phyloP scores from a whole-genome alignment of 1,140 invertebrate genomes.

The Chironomus striatipennis region DNA sequence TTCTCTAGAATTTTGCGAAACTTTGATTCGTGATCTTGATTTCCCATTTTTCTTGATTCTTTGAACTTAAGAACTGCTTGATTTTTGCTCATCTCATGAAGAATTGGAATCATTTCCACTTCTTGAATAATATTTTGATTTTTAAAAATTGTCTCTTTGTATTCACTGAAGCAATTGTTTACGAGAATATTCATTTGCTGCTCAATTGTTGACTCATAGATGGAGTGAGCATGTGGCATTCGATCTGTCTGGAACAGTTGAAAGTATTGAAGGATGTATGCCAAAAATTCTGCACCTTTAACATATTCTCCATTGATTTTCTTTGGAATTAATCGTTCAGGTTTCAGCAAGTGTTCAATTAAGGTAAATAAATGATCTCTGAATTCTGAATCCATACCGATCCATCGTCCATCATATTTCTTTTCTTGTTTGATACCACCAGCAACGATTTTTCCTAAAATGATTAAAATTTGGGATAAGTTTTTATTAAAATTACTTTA shows the following conservation, averaged over 20 bases:
- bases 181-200: neutral
- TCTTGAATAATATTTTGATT: neutral
- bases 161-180: neutral
- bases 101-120: neutral
- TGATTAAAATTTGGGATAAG: too few relatives aligned
- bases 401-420: neutral
- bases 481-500: too few relatives aligned
- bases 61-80: neutral
- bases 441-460: too few relatives aligned
- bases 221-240: neutral
- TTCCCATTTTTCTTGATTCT: neutral
- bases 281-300: neutral
- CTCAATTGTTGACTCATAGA: neutral
- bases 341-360: neutral
- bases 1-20: neutral
- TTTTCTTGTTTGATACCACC: too few relatives aligned
- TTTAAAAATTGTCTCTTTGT: neutral
- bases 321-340: neutral
- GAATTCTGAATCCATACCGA: neutral
- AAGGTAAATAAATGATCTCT: neutral
- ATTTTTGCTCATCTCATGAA: neutral
- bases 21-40: neutral
- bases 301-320: neutral
- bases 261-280: neutral
- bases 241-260: neutral